Evolutionary conservation across 1,140 invertebrate species (phyloP).

Genomic region (Zophobas atratus): DNA sequence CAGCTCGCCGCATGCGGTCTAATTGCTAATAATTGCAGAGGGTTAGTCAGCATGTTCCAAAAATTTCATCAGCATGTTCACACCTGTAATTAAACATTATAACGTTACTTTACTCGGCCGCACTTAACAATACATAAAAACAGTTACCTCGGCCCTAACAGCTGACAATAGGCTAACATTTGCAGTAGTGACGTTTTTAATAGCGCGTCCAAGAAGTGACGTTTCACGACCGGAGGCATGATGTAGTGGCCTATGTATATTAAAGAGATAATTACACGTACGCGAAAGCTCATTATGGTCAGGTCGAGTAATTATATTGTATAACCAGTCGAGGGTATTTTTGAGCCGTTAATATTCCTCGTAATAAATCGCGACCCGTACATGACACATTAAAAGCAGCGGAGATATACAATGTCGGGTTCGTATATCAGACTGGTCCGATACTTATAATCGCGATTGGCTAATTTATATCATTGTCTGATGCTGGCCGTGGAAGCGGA

Average conservation of each 20-base stretch:
- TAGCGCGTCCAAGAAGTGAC: slow-evolving; percentile 20
- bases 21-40: slow-evolving; percentile 31
- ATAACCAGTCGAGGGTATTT: slow-evolving; percentile 45
- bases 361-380: slow-evolving; percentile 58
- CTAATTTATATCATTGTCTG: slow-evolving; percentile 60
- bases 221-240: slow-evolving; percentile 28
- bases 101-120: neutral
- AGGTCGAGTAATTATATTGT: slow-evolving; percentile 46
- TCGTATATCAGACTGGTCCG: slow-evolving; percentile 52
- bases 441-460: slow-evolving; percentile 59
- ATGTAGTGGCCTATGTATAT: slow-evolving; percentile 41
- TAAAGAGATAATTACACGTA: slow-evolving; percentile 47
- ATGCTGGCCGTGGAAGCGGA: slow-evolving; percentile 7
- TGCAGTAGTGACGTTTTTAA: slow-evolving; percentile 33
- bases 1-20: neutral
- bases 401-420: slow-evolving; percentile 53
- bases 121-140: slow-evolving; percentile 13
- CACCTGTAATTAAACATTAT: slow-evolving; percentile 38
- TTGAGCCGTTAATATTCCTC: slow-evolving; percentile 54
- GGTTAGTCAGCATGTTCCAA: slow-evolving; percentile 35
- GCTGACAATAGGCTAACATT: slow-evolving; percentile 7
- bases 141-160: slow-evolving; percentile 2
- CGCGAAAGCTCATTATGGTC: slow-evolving; percentile 45
- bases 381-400: slow-evolving; percentile 61
- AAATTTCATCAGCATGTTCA: slow-evolving; percentile 33